phyloP scores from a whole-genome alignment of 2,113 vertebrate genomes.

The Phrynocephalus versicolor region DNA sequence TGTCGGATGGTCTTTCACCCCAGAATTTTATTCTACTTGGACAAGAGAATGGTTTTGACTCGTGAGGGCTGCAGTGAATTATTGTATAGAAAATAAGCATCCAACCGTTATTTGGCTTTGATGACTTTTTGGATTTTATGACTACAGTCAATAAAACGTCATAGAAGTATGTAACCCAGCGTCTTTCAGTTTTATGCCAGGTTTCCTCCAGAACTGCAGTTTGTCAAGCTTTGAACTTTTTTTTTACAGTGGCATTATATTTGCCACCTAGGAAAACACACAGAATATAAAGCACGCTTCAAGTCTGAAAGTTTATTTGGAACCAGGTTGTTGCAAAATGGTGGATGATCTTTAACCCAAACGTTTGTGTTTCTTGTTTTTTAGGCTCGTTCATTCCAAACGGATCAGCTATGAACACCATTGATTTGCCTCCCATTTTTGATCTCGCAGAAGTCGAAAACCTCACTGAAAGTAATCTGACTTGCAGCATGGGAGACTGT shows the following conservation, averaged over 20 bases:
- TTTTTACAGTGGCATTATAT: neutral
- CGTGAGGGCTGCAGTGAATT: neutral
- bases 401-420: conserved; percentile 67
- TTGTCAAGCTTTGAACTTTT: neutral
- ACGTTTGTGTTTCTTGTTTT: neutral
- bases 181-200: neutral
- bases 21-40: neutral
- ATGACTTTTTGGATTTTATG: conserved; percentile 48
- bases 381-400: neutral
- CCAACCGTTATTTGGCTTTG: conserved; percentile 39
- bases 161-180: conserved; percentile 25
- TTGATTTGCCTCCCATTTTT: conserved; percentile 74
- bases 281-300: neutral
- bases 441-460: conserved; percentile 80
- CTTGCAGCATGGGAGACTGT: conserved; percentile 76
- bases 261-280: too few species aligned
- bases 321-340: neutral
- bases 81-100: neutral
- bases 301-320: accelerated
- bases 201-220: neutral
- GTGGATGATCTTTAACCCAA: neutral
- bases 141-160: conserved; percentile 37
- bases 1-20: neutral
- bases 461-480: conserved; percentile 82
- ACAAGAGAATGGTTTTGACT: neutral